Evolutionary conservation across 2,888 invertebrate genomes (phyloP).

Genomic region (Cerastis leucographa): DNA sequence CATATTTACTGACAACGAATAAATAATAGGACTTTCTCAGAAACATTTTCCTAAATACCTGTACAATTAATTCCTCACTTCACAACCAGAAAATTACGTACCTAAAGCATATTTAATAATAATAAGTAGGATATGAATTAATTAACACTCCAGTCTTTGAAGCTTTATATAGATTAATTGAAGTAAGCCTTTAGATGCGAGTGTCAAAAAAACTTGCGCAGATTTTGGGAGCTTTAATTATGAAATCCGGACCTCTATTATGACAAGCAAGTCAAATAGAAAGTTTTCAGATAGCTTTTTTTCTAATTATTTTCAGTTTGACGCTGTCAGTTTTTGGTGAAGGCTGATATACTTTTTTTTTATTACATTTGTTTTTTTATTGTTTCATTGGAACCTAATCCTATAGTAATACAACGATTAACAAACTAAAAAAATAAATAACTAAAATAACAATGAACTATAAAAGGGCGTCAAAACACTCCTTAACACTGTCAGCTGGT

Average conservation of each 20-base stretch:
- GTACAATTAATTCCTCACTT: slow-evolving; percentile 10
- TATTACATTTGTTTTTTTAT: too few relatives aligned
- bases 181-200: slow-evolving; percentile 32
- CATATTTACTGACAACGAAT: not conserved
- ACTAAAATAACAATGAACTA: too few relatives aligned
- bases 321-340: not conserved
- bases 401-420: too few relatives aligned
- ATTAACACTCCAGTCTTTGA: slow-evolving; percentile 29
- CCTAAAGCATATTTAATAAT: slow-evolving; percentile 14
- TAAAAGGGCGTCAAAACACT: too few relatives aligned
- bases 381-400: too few relatives aligned
- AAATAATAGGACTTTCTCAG: not conserved
- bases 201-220: slow-evolving; percentile 49
- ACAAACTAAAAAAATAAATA: too few relatives aligned
- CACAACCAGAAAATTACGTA: not conserved
- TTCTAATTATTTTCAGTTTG: slow-evolving; percentile 8
- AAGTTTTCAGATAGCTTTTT: not conserved
- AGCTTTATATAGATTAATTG: slow-evolving; percentile 51
- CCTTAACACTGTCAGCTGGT: too few relatives aligned
- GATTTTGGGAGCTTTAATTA: slow-evolving; percentile 49
- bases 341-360: too few relatives aligned
- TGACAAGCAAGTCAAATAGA: slow-evolving; percentile 26
- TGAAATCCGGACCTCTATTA: slow-evolving; percentile 28
- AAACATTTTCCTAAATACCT: not conserved
- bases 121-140: slow-evolving; percentile 22